phyloP scores from a whole-genome alignment of 2,113 vertebrate species.

The Nannobrachium achirus region DNA sequence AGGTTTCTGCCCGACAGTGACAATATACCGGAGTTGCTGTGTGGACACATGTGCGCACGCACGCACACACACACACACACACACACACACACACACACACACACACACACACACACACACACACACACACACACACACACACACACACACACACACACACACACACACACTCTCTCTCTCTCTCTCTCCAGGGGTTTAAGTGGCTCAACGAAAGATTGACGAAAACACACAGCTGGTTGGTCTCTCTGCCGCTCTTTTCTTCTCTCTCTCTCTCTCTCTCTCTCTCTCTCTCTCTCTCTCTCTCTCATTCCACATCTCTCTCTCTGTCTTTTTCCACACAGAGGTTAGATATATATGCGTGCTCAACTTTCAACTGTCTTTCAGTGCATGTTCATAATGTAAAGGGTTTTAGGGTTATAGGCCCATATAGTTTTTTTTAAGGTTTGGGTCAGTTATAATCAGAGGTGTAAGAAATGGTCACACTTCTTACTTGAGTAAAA shows the following conservation, averaged over 20 bases:
- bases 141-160: constrained; percentile 3
- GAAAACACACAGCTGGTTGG: constrained; percentile 63
- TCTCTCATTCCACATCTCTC: background rate
- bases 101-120: background rate
- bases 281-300: background rate
- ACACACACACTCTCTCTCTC: constrained; percentile 27
- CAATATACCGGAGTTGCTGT: no score
- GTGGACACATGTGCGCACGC: background rate
- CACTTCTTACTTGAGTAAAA: no score
- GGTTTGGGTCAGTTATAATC: no score
- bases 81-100: background rate
- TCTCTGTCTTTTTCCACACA: background rate
- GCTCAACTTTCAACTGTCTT: no score
- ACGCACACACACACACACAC: background rate
- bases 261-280: background rate
- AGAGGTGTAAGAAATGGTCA: no score
- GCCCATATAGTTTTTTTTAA: no score
- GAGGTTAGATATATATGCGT: no score
- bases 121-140: background rate
- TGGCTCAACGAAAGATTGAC: constrained; percentile 45
- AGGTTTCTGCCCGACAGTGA: no score
- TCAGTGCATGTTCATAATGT: no score
- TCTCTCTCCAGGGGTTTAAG: constrained; percentile 44
- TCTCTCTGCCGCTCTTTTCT: background rate
- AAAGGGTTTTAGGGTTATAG: no score